phyloP scores from a whole-genome alignment of 1,140 invertebrate species.

The Aphelenchoides besseyi region DNA sequence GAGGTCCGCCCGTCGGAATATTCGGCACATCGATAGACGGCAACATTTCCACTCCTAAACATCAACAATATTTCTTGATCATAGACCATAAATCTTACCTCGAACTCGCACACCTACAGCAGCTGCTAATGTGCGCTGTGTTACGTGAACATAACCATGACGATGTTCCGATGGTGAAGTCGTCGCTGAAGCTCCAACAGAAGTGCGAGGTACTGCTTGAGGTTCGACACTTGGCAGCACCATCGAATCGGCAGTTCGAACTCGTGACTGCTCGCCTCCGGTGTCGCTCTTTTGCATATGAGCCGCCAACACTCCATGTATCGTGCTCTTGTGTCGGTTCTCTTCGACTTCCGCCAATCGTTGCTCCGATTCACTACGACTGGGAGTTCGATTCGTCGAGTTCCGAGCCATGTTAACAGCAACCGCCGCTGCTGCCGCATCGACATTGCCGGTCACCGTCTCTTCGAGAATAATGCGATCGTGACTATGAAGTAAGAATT shows the following conservation, averaged over 20 bases:
- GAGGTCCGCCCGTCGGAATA: too few species aligned
- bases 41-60: slow-evolving; percentile 35
- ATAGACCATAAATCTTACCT: slow-evolving; percentile 19
- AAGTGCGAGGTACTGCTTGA: slow-evolving; percentile 18
- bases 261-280: neutral
- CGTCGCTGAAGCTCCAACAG: slow-evolving; percentile 19
- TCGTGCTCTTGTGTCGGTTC: neutral
- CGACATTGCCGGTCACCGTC: slow-evolving; percentile 34
- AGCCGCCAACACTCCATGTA: neutral
- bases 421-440: slow-evolving; percentile 20
- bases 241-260: slow-evolving; percentile 15
- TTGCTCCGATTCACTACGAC: slow-evolving; percentile 13
- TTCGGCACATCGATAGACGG: slow-evolving; percentile 46
- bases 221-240: slow-evolving; percentile 2
- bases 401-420: slow-evolving; percentile 12
- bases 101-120: slow-evolving; percentile 31
- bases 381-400: slow-evolving; percentile 17
- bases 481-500: slow-evolving; percentile 45
- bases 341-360: neutral
- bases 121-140: slow-evolving; percentile 33
- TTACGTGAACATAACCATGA: slow-evolving; percentile 42
- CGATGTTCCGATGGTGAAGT: neutral
- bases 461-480: slow-evolving; percentile 40
- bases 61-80: neutral
- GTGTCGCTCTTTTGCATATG: neutral